Evolutionary conservation across 1,140 invertebrate genomes (phyloP), one percentile per base, ranked within the genome.

Genomic region (Drosophila biarmipes): DNA sequence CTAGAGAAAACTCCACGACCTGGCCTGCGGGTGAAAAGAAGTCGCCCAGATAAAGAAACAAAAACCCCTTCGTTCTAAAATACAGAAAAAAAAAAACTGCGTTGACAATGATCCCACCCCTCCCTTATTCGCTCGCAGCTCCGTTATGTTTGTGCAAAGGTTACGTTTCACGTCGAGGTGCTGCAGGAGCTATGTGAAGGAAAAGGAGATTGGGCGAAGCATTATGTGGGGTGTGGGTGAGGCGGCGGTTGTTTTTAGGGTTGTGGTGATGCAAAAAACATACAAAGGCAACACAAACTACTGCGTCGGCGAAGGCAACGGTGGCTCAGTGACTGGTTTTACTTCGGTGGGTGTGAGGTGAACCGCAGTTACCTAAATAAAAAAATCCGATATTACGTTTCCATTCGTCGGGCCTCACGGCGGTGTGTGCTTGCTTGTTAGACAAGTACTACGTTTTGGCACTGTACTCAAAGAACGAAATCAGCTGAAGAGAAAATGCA

Each of bases 331-430:
- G 51, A 34, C 35, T 54, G 29, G 21, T 40, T 24, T 31, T 8
- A 37, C 40, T 31, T 35, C 55, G 49, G 71, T 40, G 53, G 42
- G 52, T 63, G 35, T 68, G 59, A 38, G 38, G 42, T 40, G 64
- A 89, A 79, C 75, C 84, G 64, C 75, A 82, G 84, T 82, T 82
- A 82, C 76, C 79, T 82, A 89, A 87, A 87, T 87, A 89, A 58
- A 78, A 87, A 87, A 87, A 87, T 89, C 82, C 71, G 82, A 87
- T 82, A 89, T 87, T 79, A 89, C 78, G 75, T 82, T 87, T 89
- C 82, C 67, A 85, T 85, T 80, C 69, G 78, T 68, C 64, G 42
- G 38, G 27, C 31, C 37, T 6, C 24, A 15, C 34, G 15, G 24
- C 55, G 54, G 19, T 57, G 46, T 34, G 15, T 75, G 59, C 63